A percentile compares a stretch with the other conserved stretches of the same genome.
Conservation (phyloP, 2,888 invertebrate genomes). For the Malachius bipustulatus region DNA sequence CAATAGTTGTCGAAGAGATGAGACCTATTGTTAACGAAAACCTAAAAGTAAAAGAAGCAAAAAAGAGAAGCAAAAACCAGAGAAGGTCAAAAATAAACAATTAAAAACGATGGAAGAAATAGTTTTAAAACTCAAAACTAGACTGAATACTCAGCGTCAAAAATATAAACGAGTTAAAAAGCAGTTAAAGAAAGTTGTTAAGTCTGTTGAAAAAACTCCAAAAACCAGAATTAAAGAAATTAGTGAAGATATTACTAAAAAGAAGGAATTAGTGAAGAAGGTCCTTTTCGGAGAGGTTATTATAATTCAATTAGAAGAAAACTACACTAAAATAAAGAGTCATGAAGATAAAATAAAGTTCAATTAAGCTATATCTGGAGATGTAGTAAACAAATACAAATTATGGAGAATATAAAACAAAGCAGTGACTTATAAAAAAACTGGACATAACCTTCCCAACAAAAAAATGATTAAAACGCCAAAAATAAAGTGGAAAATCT, state of each 20-base stretch:
- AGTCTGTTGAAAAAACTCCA: background rate
- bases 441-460: background rate
- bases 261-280: conserved; percentile 2
- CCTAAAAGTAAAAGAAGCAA: background rate
- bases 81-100: conserved; percentile 3
- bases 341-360: conserved; percentile 4
- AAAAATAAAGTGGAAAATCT: background rate
- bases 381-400: conserved; percentile 1
- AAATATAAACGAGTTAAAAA: conserved; percentile 2
- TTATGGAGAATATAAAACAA: background rate
- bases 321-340: background rate
- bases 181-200: background rate
- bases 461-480: background rate
- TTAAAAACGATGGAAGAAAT: background rate
- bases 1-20: too few relatives aligned
- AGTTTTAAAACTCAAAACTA: background rate
- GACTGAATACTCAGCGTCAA: conserved; percentile 3
- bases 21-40: background rate
- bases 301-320: background rate
- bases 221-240: conserved; percentile 1
- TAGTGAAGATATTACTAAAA: background rate
- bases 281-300: conserved; percentile 3
- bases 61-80: background rate
- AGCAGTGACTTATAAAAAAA: background rate
- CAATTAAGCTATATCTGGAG: background rate